phyloP scores from a whole-genome alignment of 53 echinoderm and acorn worm species.

The Glandiceps talaboti region DNA sequence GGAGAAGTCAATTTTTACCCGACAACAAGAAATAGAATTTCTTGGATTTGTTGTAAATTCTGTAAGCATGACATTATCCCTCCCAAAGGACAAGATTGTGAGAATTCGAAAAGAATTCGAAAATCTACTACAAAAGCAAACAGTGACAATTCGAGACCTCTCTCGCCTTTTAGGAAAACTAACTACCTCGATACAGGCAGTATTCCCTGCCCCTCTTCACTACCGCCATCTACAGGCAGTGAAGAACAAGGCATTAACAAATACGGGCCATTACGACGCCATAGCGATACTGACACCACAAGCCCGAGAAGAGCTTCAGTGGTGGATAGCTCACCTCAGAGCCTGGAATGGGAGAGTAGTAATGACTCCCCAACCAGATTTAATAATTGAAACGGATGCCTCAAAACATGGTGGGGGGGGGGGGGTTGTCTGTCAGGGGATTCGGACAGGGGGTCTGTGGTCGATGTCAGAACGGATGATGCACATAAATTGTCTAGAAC shows the following conservation, averaged over 20 bases:
- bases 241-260: neutral
- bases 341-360: neutral
- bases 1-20: neutral
- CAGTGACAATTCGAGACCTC: neutral
- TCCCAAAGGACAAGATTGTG: neutral
- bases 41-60: neutral
- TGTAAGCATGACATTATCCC: neutral
- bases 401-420: neutral
- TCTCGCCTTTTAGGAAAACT: neutral
- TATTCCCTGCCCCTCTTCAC: neutral
- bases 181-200: neutral
- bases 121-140: neutral
- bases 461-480: neutral
- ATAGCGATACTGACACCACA: neutral
- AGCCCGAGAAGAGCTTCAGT: neutral
- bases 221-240: neutral
- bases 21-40: neutral
- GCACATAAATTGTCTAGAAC: neutral
- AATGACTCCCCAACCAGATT: neutral
- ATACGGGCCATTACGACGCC: neutral
- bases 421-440: neutral
- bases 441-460: neutral
- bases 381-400: neutral
- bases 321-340: neutral
- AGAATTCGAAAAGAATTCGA: neutral